Evolutionary conservation across 1,140 invertebrate genomes (phyloP).

Genomic region (Lepidostoma basale): DNA sequence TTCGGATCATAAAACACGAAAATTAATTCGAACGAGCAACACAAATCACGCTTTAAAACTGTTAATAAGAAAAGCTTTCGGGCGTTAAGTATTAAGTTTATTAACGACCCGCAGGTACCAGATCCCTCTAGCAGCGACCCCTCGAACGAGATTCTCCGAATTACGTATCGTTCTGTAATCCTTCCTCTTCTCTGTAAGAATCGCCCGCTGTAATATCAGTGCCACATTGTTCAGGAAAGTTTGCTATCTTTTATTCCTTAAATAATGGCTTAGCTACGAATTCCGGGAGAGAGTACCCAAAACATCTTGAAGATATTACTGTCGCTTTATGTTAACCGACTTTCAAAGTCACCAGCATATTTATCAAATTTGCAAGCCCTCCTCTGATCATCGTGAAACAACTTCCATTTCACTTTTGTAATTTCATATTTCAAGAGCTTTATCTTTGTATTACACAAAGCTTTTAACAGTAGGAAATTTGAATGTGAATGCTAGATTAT

Average conservation of each 20-base stretch:
- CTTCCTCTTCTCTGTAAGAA: constrained; percentile 18
- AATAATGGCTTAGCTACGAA: constrained; percentile 3
- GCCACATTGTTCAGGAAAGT: constrained; percentile 5
- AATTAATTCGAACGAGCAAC: constrained; percentile 39
- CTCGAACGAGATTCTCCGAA: constrained; percentile 14
- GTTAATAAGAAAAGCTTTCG: constrained; percentile 38
- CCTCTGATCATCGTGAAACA: too few relatives aligned
- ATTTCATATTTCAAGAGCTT: too few relatives aligned
- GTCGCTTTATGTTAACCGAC: neutral
- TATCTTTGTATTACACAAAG: too few relatives aligned
- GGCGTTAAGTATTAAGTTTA: constrained; percentile 38
- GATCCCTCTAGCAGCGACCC: neutral
- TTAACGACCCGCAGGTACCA: constrained; percentile 34
- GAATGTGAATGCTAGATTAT: too few relatives aligned
- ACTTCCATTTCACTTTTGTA: too few relatives aligned
- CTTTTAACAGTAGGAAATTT: too few relatives aligned
- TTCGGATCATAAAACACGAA: constrained; percentile 32
- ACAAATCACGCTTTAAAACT: constrained; percentile 40
- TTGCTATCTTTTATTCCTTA: neutral
- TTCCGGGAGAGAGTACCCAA: neutral
- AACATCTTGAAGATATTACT: neutral
- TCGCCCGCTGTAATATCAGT: constrained; percentile 6
- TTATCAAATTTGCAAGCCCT: too few relatives aligned
- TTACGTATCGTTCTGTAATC: constrained; percentile 14
- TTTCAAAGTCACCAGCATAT: neutral